Evolutionary conservation across 2,797 vertebrate species (phyloP).

Genomic region (Falco peregrinus): DNA sequence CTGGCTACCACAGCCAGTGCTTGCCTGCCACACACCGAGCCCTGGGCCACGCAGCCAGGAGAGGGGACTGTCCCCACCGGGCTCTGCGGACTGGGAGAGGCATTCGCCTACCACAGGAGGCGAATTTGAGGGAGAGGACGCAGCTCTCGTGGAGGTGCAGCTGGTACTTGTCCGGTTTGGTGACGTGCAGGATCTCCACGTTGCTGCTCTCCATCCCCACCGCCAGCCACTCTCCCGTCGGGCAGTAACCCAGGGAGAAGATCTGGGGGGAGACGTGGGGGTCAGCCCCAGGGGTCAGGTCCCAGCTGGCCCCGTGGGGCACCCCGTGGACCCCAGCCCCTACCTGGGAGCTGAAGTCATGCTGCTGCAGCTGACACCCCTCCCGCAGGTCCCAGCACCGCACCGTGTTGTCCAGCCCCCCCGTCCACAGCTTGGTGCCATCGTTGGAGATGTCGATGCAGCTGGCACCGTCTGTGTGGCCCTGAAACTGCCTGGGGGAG

Average conservation of each 20-base stretch:
- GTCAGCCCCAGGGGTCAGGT: accelerated
- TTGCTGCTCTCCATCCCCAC: slow-evolving; percentile 81
- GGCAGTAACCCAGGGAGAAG: slow-evolving; percentile 74
- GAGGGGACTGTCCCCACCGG: not conserved
- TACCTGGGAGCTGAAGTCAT: slow-evolving; percentile 86
- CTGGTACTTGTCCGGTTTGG: slow-evolving; percentile 79
- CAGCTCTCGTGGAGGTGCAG: slow-evolving; percentile 82
- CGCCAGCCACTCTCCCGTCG: slow-evolving; percentile 74
- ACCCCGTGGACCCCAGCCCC: accelerated
- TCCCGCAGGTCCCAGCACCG: slow-evolving; percentile 90
- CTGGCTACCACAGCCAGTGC: not conserved
- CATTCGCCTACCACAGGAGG: slow-evolving; percentile 75
- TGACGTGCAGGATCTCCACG: slow-evolving; percentile 82
- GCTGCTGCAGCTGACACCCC: slow-evolving; percentile 88
- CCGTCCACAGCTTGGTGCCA: slow-evolving; percentile 88
- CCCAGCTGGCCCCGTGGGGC: accelerated
- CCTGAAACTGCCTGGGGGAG: slow-evolving; percentile 76
- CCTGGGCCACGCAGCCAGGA: accelerated
- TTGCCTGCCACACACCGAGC: accelerated
- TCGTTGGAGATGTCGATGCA: slow-evolving; percentile 90
- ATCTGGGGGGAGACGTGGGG: slow-evolving; percentile 41
- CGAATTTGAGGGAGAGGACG: slow-evolving; percentile 84
- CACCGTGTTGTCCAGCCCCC: slow-evolving; percentile 88
- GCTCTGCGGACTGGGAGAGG: not conserved
- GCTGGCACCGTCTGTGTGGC: slow-evolving; percentile 81